These are phyloP conservation scores for Sinosuthora webbiana DNA, from an alignment of 2,113 vertebrate species.

Conservation along the genomic window DNA sequence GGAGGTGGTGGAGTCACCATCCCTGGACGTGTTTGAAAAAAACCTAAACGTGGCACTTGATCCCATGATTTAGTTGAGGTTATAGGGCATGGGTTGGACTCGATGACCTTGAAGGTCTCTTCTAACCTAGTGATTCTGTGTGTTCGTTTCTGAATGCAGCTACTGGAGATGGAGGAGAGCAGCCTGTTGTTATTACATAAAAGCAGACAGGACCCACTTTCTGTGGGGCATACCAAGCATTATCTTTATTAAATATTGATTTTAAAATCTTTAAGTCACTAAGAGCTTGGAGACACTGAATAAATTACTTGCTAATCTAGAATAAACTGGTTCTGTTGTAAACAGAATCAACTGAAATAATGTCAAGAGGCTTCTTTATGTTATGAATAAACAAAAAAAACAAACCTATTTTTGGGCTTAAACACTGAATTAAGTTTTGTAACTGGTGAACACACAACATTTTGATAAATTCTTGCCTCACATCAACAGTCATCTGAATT, in stretches of 20 bases:
- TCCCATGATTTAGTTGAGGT: not conserved
- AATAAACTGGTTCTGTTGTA: slow-evolving; percentile 65
- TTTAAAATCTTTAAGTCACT: slow-evolving; percentile 72
- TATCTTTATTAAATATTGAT: slow-evolving; percentile 83
- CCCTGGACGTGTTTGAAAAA: not conserved
- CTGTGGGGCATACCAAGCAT: slow-evolving; percentile 61
- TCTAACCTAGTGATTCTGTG: not conserved
- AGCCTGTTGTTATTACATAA: slow-evolving; percentile 1
- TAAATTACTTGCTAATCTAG: slow-evolving; percentile 72
- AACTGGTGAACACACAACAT: not conserved
- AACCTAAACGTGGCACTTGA: not conserved
- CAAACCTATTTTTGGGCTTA: not conserved
- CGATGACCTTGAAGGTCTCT: not conserved
- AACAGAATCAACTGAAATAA: slow-evolving; percentile 64
- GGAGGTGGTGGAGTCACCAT: not conserved
- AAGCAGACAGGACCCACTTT: not conserved
- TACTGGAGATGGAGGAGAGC: not conserved
- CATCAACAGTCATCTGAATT: not conserved
- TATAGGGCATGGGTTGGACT: no score
- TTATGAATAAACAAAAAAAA: not conserved
- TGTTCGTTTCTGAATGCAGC: not conserved
- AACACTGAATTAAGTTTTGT: not conserved
- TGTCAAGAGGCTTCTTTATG: slow-evolving; percentile 4
- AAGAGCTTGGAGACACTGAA: slow-evolving; percentile 68
- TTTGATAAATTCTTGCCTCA: not conserved